Evolutionary conservation across 2,888 invertebrate genomes (phyloP).

Genomic region (Pseudanteris insignis): DNA sequence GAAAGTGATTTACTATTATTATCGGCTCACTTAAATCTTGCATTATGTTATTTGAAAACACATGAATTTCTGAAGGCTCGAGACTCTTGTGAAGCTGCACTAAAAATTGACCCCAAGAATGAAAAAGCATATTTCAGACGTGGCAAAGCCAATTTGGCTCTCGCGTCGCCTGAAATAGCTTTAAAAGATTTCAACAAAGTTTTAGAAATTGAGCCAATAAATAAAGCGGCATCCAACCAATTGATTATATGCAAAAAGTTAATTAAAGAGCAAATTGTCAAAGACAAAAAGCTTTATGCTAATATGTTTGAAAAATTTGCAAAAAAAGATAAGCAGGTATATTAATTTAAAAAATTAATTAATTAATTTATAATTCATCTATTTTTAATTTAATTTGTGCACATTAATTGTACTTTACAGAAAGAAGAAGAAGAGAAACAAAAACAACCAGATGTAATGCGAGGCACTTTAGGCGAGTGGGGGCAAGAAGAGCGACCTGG

Average conservation of each 20-base stretch:
- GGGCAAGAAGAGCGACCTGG: conserved; percentile 75
- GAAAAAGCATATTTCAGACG: conserved; percentile 91
- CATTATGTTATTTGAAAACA: conserved; percentile 82
- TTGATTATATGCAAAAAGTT: conserved; percentile 76
- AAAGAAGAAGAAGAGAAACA: conserved; percentile 77
- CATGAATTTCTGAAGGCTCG: conserved; percentile 78
- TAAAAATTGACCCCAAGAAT: conserved; percentile 78
- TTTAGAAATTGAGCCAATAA: conserved; percentile 81
- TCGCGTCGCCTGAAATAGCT: conserved; percentile 83
- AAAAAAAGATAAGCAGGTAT: conserved; percentile 75
- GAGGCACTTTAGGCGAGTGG: conserved; percentile 77
- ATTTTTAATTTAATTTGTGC: too few relatives aligned
- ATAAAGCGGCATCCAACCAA: conserved; percentile 87
- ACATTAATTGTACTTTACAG: conserved; percentile 70
- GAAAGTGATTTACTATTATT: conserved; percentile 71
- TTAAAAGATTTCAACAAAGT: conserved; percentile 81
- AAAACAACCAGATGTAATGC: conserved; percentile 77
- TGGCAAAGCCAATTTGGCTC: conserved; percentile 80
- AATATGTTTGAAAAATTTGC: conserved; percentile 97
- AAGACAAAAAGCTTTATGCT: conserved; percentile 87
- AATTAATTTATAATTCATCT: too few relatives aligned
- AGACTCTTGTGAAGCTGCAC: conserved; percentile 79
- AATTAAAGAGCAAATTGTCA: conserved; percentile 78
- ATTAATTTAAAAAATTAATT: conserved; percentile 43
- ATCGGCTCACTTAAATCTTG: conserved; percentile 81